Evolutionary conservation across 2,888 invertebrate species (phyloP), one percentile per base, ranked within the genome.

Genomic region (Strigamia transsilvanica): DNA sequence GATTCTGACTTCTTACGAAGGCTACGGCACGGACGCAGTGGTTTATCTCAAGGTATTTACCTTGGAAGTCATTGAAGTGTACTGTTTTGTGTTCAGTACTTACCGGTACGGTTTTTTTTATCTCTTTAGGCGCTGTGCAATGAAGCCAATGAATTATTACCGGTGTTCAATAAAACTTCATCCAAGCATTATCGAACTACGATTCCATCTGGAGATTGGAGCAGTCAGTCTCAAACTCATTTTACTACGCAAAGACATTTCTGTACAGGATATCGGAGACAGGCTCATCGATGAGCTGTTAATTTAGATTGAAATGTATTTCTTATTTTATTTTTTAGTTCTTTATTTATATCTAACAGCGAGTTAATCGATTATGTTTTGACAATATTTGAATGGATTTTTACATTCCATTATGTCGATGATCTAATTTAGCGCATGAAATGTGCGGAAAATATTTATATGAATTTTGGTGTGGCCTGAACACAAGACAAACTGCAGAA

Each of bases 151-250:
- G 99, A 99, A 87, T 90, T 98, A 78, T 90, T 99, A 82, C 99
- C 99, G 0, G 94, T 99, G 84, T 99, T 97, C 91, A 99, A 99
- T 89, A 95, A 96, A 86, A 97, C 98, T 0, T 96, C 97, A 12
- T 93, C 94, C 9, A 94, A 93, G 87, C 95, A 96, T 88, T 99
- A 99, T 90, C 91, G 92, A 82, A 92, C 94, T 0, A 91, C 93
- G 2, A 90, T 93, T 21, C 94, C 94, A 82, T 93, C 94, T 0
- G 94, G 93, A 18, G 98, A 98, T 88, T 98, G 98, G 98, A 88
- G 87, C 80, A 87, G 84, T 83, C 83, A 84, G 42, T 82, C 77
- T 42, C 46, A 79, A 4, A 77, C 78, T n/a, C 80, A 83, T 18
- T 83, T 81, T 12, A 42, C 83, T 32, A 83, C 84, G 56, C 78